Percentiles rank a stretch among this genome's conserved stretches.
These are phyloP conservation scores for Caenorhabditis auriculariae DNA, from an alignment of 2,888 invertebrate genomes.

Conservation along the genomic window DNA sequence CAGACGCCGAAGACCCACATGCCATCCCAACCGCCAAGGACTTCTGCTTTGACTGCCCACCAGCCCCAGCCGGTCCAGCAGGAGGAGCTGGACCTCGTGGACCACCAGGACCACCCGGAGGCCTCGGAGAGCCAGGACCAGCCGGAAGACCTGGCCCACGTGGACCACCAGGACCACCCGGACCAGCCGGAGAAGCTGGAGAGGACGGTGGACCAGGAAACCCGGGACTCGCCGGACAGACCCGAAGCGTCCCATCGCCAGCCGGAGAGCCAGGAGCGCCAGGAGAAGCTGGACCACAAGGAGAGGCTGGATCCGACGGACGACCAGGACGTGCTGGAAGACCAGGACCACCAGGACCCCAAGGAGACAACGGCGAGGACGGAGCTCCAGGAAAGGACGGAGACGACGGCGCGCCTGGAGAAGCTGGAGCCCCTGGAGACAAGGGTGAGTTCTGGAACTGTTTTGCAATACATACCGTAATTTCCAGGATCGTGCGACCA, in stretches of 20 bases:
- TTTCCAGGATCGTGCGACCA: slow-evolving; percentile 36
- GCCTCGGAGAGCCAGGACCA: slow-evolving; percentile 29
- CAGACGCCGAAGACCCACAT: slow-evolving; percentile 31
- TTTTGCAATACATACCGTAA: too few relatives aligned
- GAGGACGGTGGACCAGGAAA: slow-evolving; percentile 36
- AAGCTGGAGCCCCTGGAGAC: slow-evolving; percentile 32
- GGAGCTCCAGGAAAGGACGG: slow-evolving; percentile 44
- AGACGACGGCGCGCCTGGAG: slow-evolving; percentile 35
- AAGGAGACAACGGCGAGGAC: slow-evolving; percentile 34
- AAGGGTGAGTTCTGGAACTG: too few relatives aligned
- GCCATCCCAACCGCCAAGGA: slow-evolving; percentile 24
- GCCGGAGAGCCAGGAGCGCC: slow-evolving; percentile 34
- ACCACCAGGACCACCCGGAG: slow-evolving; percentile 40
- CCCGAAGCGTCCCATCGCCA: slow-evolving; percentile 31
- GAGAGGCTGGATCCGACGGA: slow-evolving; percentile 40
- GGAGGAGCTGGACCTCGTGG: slow-evolving; percentile 46
- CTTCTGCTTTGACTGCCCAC: slow-evolving; percentile 28
- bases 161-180: slow-evolving; percentile 40
- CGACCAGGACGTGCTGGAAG: slow-evolving; percentile 43
- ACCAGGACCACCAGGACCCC: slow-evolving; percentile 37
- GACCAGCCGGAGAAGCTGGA: slow-evolving; percentile 36
- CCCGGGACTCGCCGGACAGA: slow-evolving; percentile 34
- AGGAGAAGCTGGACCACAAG: slow-evolving; percentile 43
- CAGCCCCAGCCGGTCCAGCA: slow-evolving; percentile 43
- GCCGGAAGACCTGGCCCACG: slow-evolving; percentile 28